Evolutionary conservation across 2,888 invertebrate genomes (phyloP).

Genomic region (Esperia sulphurella): DNA sequence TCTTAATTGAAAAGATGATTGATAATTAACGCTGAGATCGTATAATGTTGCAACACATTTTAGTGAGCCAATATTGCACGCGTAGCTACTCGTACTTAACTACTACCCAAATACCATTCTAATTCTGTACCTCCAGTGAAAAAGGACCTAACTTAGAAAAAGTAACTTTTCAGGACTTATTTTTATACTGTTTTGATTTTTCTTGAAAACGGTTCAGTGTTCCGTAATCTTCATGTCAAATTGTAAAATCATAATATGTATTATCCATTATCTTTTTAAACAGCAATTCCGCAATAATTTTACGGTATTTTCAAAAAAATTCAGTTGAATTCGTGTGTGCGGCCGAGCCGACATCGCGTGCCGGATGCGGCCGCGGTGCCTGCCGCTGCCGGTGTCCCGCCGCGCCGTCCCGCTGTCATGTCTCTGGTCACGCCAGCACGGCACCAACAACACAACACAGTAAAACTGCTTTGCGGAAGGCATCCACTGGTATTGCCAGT

Average conservation of each 20-base stretch:
- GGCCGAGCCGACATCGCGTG: conserved; percentile 60
- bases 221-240: too few species aligned
- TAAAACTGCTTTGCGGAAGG: not conserved
- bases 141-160: too few species aligned
- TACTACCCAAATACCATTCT: too few species aligned
- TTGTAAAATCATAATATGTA: too few species aligned
- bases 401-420: conserved; percentile 53
- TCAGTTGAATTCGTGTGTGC: conserved; percentile 34
- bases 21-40: not conserved
- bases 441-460: conserved; percentile 6
- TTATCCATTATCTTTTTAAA: conserved; percentile 1
- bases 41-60: not conserved
- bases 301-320: conserved; percentile 39
- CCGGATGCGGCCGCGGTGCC: conserved; percentile 51
- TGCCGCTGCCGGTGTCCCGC: conserved; percentile 44
- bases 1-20: not conserved
- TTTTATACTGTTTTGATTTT: too few species aligned
- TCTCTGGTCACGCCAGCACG: conserved; percentile 60
- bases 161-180: too few species aligned
- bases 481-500: conserved; percentile 4
- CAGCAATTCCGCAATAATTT: conserved; percentile 27
- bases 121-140: too few species aligned
- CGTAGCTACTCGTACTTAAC: not conserved
- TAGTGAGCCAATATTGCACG: not conserved
- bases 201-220: too few species aligned